Evolutionary conservation across 2,797 vertebrate genomes (phyloP), one percentile per base, ranked within the genome.

Genomic region (Cossypha polioptera): DNA sequence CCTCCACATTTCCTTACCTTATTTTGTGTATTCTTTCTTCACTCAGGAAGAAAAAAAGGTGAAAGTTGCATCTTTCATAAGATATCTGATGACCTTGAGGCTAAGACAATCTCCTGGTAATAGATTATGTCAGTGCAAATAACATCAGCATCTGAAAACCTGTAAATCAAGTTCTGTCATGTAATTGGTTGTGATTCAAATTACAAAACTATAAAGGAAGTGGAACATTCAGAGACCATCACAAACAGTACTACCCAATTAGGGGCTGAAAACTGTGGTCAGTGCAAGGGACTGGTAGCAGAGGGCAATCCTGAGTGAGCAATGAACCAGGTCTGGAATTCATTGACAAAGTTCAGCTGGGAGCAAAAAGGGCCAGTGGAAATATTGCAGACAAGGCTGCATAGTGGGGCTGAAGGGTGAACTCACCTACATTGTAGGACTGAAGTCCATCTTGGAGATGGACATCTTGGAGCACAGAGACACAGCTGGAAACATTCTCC

Each of bases 381-480:
- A 72, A 77, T 10, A 29, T 36, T 26, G 24, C 28, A 71, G 20
- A 43, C 19, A 67, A 62, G 22, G 20, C 11, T 55, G 22, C 20
- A 35, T 48, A 7, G 3, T 13, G 21, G 17, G 14, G 50, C 31
- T 67, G 68, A 55, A 51, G 9, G 13, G 21, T 80, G 11, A 11
- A 14, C 9, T 13, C 33, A 8, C 3, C 4, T 13, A 2, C 3
- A 12, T 2, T 2, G 22, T 3, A 61, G 33, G 15, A 24, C 36
- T 86, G 40, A 83, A 47, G 5, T 71, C 25, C 31, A 29, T 16
- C 16, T 33, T 67, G 43, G 25, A 50, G 31, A 35, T 31, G n/a
- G n/a, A n/a, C n/a, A n/a, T n/a, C n/a, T n/a, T n/a, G n/a, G n/a
- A 58, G 5, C 11, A 4, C 28, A 53, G 45, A 73, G 24, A 13